Evolutionary conservation across 2,113 vertebrate species (phyloP).

Genomic region (Gorsachius goisagi): DNA sequence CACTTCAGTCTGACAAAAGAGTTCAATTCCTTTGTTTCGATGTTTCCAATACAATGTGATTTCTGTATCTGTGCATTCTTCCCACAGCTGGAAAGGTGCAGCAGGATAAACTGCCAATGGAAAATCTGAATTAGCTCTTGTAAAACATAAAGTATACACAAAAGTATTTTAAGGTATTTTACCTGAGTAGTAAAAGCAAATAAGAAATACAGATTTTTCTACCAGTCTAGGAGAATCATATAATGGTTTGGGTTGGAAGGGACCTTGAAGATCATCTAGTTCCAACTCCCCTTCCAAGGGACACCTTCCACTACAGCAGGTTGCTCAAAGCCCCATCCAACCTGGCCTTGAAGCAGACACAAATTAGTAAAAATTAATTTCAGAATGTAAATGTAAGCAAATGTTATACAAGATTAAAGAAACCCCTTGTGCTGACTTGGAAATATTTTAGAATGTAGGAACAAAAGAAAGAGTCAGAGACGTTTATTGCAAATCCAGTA

Average conservation of each 20-base stretch:
- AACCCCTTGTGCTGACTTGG: not conserved
- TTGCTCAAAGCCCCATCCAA: not conserved
- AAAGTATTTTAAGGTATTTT: not conserved
- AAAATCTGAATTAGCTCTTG: constrained; percentile 7
- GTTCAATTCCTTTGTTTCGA: not conserved
- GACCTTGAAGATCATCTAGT: not conserved
- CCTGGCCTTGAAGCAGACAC: not conserved
- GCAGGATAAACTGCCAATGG: constrained; percentile 67
- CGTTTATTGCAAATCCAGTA: not conserved
- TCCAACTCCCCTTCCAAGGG: not conserved
- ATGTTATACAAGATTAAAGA: not conserved
- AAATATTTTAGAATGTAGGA: not conserved
- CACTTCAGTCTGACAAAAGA: constrained; percentile 69
- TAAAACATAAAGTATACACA: not conserved
- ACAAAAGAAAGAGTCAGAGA: not conserved
- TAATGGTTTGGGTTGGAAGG: not conserved
- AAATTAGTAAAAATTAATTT: not conserved
- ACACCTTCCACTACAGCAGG: not conserved
- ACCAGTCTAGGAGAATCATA: not conserved
- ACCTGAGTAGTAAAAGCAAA: not conserved
- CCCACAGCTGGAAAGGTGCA: constrained; percentile 22
- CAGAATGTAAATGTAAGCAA: not conserved
- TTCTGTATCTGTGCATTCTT: not conserved
- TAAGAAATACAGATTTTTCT: not conserved
- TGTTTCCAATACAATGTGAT: constrained; percentile 61